These are phyloP conservation scores for Melanostigma gelatinosum DNA, from an alignment of 2,113 vertebrate genomes.

Conservation along the genomic window DNA sequence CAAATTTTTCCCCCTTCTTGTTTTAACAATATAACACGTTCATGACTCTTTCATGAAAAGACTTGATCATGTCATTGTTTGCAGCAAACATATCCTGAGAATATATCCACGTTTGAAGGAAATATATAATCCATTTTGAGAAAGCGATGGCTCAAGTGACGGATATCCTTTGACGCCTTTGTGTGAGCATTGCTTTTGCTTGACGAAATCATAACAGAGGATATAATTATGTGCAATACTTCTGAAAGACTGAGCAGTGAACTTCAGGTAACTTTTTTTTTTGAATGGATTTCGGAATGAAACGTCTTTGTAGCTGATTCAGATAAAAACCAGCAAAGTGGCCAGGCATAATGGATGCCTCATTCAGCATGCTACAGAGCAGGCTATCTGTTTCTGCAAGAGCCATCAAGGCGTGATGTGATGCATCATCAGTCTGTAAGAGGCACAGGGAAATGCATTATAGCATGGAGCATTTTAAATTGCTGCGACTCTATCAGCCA, in stretches of 20 bases:
- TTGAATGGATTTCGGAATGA: slow-evolving; percentile 1
- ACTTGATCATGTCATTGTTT: not conserved
- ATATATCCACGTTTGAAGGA: not conserved
- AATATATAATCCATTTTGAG: not conserved
- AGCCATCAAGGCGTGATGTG: slow-evolving; percentile 55
- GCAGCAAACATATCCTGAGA: not conserved
- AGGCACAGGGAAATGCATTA: slow-evolving; percentile 67
- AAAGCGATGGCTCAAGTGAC: not conserved
- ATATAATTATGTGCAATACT: slow-evolving; percentile 41
- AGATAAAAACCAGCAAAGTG: slow-evolving; percentile 34
- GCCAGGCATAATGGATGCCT: slow-evolving; percentile 24
- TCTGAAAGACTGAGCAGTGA: slow-evolving; percentile 29
- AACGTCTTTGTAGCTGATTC: slow-evolving; percentile 25
- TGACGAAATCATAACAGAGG: not conserved
- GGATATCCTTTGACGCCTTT: slow-evolving; percentile 18
- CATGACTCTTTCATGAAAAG: not conserved
- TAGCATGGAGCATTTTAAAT: slow-evolving; percentile 63
- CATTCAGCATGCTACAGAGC: slow-evolving; percentile 36
- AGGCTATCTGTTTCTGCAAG: slow-evolving; percentile 59
- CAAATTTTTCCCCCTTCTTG: not conserved
- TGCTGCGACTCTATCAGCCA: slow-evolving; percentile 68
- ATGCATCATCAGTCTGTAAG: slow-evolving; percentile 66
- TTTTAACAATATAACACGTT: not conserved
- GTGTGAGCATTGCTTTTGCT: slow-evolving; percentile 21
- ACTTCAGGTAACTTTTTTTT: slow-evolving; percentile 38